Base-by-base conservation (phyloP, 1,140 invertebrate genomes). In the Probaryconus sp. region DNA sequence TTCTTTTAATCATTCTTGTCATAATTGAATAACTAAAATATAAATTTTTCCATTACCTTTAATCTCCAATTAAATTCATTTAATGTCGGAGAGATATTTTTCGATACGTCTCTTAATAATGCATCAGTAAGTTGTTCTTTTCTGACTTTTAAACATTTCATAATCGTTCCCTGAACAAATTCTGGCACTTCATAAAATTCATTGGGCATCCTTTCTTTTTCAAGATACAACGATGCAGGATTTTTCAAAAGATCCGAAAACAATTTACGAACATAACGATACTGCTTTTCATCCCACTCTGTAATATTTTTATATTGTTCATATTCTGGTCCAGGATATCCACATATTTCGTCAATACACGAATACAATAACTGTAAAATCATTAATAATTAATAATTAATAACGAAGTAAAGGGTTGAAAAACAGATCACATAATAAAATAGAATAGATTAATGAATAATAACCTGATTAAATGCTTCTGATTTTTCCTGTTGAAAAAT, bases 11-110 rank as follows among this genome's bases (percentile, higher is more conserved):
- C n/a, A n/a, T n/a, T n/a, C n/a, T n/a, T n/a, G n/a, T n/a, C n/a
- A n/a, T n/a, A n/a, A n/a, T n/a, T n/a, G n/a, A n/a, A n/a, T n/a
- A n/a, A n/a, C n/a, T n/a, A n/a, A n/a, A n/a, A n/a, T 2, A 53
- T 7, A 61, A 17, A 21, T 10, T 35, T 11, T 58, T 20, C 24
- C 16, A 42, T 31, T 77, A 86, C 85, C 70, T 83, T 85, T 6
- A 87, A 55, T 77, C 79, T 82, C 83, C 85, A 87, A 43, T 87
- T 83, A 58, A 85, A 85, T 35, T 87, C 80, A 0, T 26, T 50
- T 7, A 87, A 43, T 1, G 83, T 86, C n/a, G 80, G 77, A 3
- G 45, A 2, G 21, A 77, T 43, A 17, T 70, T 77, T 43, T 78
- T 81, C 0, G 81, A 82, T 13, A 72, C 53, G 17, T 85, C 70